Evolutionary conservation across 2,113 vertebrate species (phyloP).

Genomic region (Himantopus leucocephalus): DNA sequence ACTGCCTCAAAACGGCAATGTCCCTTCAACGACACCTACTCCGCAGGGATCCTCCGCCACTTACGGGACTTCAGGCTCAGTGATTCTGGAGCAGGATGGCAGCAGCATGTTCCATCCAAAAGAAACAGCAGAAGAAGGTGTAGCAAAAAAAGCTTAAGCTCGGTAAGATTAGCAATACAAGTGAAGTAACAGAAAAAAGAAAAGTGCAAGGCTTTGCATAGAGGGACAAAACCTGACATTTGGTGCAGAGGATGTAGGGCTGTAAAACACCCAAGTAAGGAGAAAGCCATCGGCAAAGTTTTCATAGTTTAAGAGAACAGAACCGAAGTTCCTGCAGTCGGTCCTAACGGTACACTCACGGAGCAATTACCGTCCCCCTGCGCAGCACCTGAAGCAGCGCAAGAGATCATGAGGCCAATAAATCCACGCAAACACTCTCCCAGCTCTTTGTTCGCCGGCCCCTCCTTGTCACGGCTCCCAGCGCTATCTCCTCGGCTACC

Average conservation of each 20-base stretch:
- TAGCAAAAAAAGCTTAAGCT: fast-evolving
- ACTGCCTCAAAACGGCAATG: neutral
- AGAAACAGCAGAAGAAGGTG: neutral
- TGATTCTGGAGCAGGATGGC: neutral
- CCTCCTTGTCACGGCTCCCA: neutral
- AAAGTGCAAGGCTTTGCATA: neutral
- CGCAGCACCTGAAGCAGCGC: fast-evolving
- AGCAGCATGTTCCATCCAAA: neutral
- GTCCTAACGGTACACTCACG: fast-evolving
- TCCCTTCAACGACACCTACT: neutral
- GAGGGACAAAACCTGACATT: neutral
- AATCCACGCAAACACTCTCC: fast-evolving
- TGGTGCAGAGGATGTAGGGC: neutral
- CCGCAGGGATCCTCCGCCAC: neutral
- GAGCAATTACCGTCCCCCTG: fast-evolving
- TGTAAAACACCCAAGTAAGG: neutral
- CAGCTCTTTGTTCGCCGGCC: neutral
- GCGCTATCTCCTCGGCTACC: neutral
- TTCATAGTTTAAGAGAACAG: fast-evolving
- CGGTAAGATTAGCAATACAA: neutral
- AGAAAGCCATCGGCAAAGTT: neutral
- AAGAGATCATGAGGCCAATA: fast-evolving
- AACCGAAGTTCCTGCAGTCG: fast-evolving
- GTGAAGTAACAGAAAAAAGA: neutral
- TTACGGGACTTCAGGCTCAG: neutral